phyloP scores from a whole-genome alignment of 1,140 invertebrate species.

The Streblospio benedicti region DNA sequence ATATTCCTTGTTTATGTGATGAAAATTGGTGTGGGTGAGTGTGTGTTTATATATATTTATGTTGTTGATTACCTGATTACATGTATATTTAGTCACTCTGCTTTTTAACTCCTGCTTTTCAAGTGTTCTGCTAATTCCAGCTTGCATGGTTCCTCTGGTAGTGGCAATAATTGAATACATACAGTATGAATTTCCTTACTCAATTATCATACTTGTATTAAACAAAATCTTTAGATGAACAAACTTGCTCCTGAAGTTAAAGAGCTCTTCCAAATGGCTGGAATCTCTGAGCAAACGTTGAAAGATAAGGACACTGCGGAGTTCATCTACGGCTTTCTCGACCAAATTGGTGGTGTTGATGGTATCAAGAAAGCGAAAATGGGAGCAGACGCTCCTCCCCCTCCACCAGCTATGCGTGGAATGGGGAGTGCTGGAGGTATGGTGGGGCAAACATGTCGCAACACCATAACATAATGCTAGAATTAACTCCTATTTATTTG shows the following conservation, averaged over 20 bases:
- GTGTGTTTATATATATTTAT: too few species aligned
- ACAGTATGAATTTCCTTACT: not conserved
- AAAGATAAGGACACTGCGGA: slow-evolving; percentile 75
- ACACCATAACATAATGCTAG: too few species aligned
- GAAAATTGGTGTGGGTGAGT: too few species aligned
- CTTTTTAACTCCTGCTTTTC: not conserved
- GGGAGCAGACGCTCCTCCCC: not conserved
- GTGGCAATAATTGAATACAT: not conserved
- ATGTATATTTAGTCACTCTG: not conserved
- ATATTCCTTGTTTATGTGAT: too few species aligned
- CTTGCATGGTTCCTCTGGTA: not conserved
- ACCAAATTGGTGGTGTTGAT: slow-evolving; percentile 68
- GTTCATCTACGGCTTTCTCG: slow-evolving; percentile 91
- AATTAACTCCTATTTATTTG: too few species aligned
- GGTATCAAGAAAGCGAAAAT: slow-evolving; percentile 49
- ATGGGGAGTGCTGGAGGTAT: not conserved
- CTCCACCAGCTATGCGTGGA: not conserved
- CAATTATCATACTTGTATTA: not conserved
- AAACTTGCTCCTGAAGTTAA: slow-evolving; percentile 67
- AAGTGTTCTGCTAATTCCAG: not conserved
- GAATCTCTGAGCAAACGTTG: slow-evolving; percentile 67
- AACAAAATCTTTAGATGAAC: slow-evolving; percentile 44
- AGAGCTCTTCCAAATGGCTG: slow-evolving; percentile 63
- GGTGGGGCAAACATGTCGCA: too few species aligned
- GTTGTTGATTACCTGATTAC: not conserved